Evolutionary conservation across 2,888 invertebrate genomes (phyloP), one percentile per base, ranked within the genome.

Genomic region (Lysandra bellargus): DNA sequence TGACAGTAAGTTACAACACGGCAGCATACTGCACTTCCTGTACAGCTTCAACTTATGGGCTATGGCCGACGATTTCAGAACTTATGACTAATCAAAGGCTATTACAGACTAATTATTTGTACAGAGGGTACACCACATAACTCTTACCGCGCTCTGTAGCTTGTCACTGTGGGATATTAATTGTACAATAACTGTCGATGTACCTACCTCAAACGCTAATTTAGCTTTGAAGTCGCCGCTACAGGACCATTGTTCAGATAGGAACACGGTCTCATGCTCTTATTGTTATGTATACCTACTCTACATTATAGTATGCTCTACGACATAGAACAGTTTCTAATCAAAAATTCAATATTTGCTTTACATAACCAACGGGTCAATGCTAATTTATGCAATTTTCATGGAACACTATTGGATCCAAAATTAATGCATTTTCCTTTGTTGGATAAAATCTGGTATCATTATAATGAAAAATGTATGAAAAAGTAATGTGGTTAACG

Each of bases 181-280:
- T 82, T 81, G 80, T 79, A 79, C 79, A 79, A 78, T 79, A 81
- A 77, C 80, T 80, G 79, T 81, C 82, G 79, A 79, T 81, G 81
- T 72, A 78, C 78, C 78, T 80, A 78, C 78, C 78, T 80, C 81
- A 81, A 81, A 74, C 33, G 37, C 14, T 69, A 69, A 69, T 33
- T 79, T 73, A 74, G 73, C 81, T 81, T 82, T 81, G 83, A 82
- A 78, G 81, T 82, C 78, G 80, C 82, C 82, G 82, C 57, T 77
- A 81, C 80, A 79, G 79, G 80, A 80, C 81, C 76, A 82, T 80
- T 81, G 81, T 81, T 76, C 80, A 30, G 30, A 37, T 37, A 69
- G 33, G 17, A 69, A 69, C 69, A 69, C 14, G 33, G 64, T 33
- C 30, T 30, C 64, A 69, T 69, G 37, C 0, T 69, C 14, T 37